Evolutionary conservation across 2,888 invertebrate genomes (phyloP), one percentile per base, ranked within the genome.

Genomic region (Aricia artaxerxes): DNA sequence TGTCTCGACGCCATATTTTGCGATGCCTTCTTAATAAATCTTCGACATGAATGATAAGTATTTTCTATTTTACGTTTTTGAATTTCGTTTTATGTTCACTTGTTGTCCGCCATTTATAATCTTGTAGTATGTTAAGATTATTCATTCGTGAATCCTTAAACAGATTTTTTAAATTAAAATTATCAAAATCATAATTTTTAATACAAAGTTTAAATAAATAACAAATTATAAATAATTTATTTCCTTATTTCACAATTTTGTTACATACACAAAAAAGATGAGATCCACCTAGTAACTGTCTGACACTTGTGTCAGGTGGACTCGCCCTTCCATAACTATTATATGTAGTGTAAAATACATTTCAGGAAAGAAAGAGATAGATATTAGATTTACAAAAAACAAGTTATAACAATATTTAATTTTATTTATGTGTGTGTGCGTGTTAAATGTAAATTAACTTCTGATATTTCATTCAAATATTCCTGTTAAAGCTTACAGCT

Each of bases 11-110:
- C 91, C 90, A 91, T 92, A 92, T 92, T 92, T 91, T 86, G 89
- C 87, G 87, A 87, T 87, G 89, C 88, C 90, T 90, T 91, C 91
- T 89, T 90, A 90, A 91, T 92, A 92, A 93, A 92, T 92, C 90
- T 90, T 89, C 88, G 89, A 87, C 88, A 88, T 89, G 81, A 83
- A 86, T 75, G 31, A 49, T 49, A 49, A 57, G 69, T 53, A 13
- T 31, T 53, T 53, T 53, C 76, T 76, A 16, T 76, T 76, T 57
- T 57, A 31, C 35, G 57, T 76, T 76, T 57, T 57, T 9, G 16
- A 16, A 76, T 31, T 76, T 57, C 35, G 31, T 57, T 53, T 31
- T 31, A 69, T 69, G 35, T 35, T 69, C 13, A 16, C 69, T 4
- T 31, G 35, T 38, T 69, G 35, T 16, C 31, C 35, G 13, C 35